phyloP scores from a whole-genome alignment of 1,140 invertebrate genomes.

The Drosophila carrolli region DNA sequence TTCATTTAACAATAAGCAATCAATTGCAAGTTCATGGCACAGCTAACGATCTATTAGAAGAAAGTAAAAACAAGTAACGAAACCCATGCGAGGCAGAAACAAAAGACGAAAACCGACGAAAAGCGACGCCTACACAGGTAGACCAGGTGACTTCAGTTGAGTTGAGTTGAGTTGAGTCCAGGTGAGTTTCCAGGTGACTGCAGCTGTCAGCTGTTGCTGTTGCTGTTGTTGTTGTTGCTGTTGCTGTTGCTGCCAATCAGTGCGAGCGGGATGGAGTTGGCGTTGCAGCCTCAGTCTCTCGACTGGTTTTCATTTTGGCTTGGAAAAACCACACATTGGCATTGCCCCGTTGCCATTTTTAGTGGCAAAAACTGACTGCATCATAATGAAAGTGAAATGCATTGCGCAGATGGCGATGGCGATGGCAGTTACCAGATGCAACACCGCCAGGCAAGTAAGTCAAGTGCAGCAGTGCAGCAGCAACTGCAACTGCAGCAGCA shows the following conservation, averaged over 20 bases:
- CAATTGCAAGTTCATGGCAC: slow-evolving; percentile 80
- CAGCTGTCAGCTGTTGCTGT: slow-evolving; percentile 75
- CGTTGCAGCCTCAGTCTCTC: slow-evolving; percentile 23
- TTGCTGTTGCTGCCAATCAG: no score
- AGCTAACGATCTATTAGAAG: slow-evolving; percentile 82
- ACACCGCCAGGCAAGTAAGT: slow-evolving; percentile 66
- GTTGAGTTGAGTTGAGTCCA: slow-evolving; percentile 20
- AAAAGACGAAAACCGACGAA: slow-evolving; percentile 26
- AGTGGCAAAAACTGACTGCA: slow-evolving; percentile 82
- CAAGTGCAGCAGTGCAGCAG: slow-evolving; percentile 67
- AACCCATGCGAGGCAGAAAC: slow-evolving; percentile 58
- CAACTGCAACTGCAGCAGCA: slow-evolving; percentile 30
- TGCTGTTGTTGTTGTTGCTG: no score
- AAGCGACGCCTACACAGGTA: slow-evolving; percentile 46
- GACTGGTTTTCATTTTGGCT: slow-evolving; percentile 81
- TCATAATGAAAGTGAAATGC: slow-evolving; percentile 83
- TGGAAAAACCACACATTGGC: slow-evolving; percentile 79
- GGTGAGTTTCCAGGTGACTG: slow-evolving; percentile 45
- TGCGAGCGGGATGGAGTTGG: no score
- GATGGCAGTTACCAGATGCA: slow-evolving; percentile 65
- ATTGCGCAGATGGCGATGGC: slow-evolving; percentile 77
- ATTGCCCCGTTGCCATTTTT: slow-evolving; percentile 78
- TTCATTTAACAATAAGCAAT: slow-evolving; percentile 83
- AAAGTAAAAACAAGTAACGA: slow-evolving; percentile 80
- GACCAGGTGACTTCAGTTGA: slow-evolving; percentile 36